A percentile compares a stretch with the other conserved stretches of the same genome.
Evolutionary conservation across 2,888 invertebrate species (phyloP).

Genomic region (Drosophila picticornis): DNA sequence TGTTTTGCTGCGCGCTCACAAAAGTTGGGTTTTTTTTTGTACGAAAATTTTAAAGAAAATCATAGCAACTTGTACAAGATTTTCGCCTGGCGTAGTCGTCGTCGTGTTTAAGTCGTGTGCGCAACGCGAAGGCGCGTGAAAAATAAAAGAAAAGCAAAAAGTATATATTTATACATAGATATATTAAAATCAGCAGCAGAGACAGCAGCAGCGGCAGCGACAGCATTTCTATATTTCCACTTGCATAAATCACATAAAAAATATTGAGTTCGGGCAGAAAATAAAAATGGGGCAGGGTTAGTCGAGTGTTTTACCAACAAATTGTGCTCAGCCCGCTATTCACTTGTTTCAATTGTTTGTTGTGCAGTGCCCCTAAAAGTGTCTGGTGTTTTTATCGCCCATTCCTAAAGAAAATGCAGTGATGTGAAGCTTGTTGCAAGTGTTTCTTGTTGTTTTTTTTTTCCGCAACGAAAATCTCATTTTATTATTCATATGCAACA

Average conservation of each 20-base stretch:
- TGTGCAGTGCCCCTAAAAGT: constrained; percentile 20
- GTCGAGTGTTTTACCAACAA: constrained; percentile 68
- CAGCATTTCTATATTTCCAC: constrained; percentile 65
- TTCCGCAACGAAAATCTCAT: neutral
- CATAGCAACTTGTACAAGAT: constrained; percentile 69
- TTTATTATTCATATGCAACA: constrained; percentile 25
- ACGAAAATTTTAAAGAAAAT: constrained; percentile 55
- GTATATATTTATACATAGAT: constrained; percentile 29
- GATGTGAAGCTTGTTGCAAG: constrained; percentile 41
- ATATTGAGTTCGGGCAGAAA: constrained; percentile 45
- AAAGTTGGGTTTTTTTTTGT: constrained; percentile 65
- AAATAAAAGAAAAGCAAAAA: constrained; percentile 44
- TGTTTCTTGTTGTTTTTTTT: constrained; percentile 1
- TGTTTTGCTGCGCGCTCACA: constrained; percentile 66
- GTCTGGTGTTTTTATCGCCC: constrained; percentile 12
- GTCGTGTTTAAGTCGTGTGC: constrained; percentile 82
- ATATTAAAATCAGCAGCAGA: constrained; percentile 44
- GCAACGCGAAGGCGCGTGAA: constrained; percentile 82
- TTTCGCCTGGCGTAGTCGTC: constrained; percentile 71
- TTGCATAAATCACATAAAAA: constrained; percentile 33
- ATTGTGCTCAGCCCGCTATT: constrained; percentile 15
- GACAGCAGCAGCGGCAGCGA: constrained; percentile 29
- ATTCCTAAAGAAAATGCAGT: constrained; percentile 21
- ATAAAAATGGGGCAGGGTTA: constrained; percentile 86
- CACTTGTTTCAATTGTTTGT: constrained; percentile 17